Conservation (phyloP, 2,113 vertebrate genomes). For the Hydrolagus affinis region DNA sequence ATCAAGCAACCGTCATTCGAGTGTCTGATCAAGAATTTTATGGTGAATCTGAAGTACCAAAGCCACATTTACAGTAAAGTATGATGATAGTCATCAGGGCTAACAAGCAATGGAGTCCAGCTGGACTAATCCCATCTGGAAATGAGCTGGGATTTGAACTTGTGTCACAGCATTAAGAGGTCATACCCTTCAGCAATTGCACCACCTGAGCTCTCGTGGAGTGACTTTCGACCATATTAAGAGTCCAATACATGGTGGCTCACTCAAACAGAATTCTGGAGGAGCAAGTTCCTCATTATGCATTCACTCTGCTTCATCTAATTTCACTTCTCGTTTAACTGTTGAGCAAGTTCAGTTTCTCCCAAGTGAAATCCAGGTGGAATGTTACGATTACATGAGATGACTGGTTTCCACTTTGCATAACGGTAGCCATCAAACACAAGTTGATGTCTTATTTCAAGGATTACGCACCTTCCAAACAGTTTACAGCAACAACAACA, state of each 20-base stretch:
- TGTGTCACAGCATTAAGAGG: not conserved
- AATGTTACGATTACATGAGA: not conserved
- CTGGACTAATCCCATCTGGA: not conserved
- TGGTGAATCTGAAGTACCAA: not conserved
- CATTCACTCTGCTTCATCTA: not conserved
- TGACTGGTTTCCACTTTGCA: not conserved
- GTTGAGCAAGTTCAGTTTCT: not conserved
- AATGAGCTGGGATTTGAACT: conserved; percentile 5
- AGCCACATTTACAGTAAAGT: not conserved
- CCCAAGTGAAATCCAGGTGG: not conserved
- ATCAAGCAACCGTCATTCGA: not conserved
- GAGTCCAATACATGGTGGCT: not conserved
- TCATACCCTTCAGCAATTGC: not conserved
- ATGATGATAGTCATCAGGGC: not conserved
- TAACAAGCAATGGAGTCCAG: not conserved
- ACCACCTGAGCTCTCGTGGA: not conserved
- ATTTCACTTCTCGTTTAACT: not conserved
- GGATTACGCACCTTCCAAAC: not conserved
- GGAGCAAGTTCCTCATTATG: not conserved
- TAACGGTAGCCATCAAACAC: not conserved
- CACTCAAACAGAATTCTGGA: no score
- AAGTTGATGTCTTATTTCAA: not conserved
- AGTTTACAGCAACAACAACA: not conserved
- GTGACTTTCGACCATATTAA: not conserved
- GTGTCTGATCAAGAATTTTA: not conserved